Evolutionary conservation across 1,140 invertebrate species (phyloP), one percentile per base, ranked within the genome.

Genomic region (Calycopis cecrops): DNA sequence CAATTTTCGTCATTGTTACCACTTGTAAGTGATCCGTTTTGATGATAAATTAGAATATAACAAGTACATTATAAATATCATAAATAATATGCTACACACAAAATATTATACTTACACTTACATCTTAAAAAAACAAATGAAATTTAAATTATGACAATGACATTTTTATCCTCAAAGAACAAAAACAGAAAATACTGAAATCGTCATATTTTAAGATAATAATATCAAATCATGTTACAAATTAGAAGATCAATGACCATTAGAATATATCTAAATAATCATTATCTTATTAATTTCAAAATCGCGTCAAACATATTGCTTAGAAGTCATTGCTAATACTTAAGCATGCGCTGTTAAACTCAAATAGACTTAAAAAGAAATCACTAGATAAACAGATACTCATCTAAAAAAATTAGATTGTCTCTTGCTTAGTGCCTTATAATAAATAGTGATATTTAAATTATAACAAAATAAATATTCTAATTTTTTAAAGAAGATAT

Each of bases 1-100:
- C 75, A 71, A 69, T 69, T 70, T 78, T 67, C 65, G 65, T 73
- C 64, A 75, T 73, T 69, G 63, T 76, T 70, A 55, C 69, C 69
- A 60, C 69, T 67, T 67, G 67, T 74, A 69, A 74, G 69, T 73
- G 63, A 62, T 57, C 56, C 42, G 55, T 63, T 67, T 62, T 52
- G 58, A 57, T 57, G 53, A 53, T 58, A 53, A 16, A 16, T 28
- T 38, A 42, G 6, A 42, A 33, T 28, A 33, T 40, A 40, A 14
- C 14, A 17, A 14, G 16, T 16, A 44, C 14, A 16, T 9, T 28
- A 28, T 28, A 28, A 28, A 28, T 3, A 3, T 28, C 21, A 28
- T 28, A 28, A n/a, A 28, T 28, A 28, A 28, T 28, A n/a, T n/a
- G n/a, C n/a, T n/a, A n/a, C n/a, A 28, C 21, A 28, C 21, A 28